phyloP scores from a whole-genome alignment of 2,113 vertebrate species.

The Genyomyrus donnyi region DNA sequence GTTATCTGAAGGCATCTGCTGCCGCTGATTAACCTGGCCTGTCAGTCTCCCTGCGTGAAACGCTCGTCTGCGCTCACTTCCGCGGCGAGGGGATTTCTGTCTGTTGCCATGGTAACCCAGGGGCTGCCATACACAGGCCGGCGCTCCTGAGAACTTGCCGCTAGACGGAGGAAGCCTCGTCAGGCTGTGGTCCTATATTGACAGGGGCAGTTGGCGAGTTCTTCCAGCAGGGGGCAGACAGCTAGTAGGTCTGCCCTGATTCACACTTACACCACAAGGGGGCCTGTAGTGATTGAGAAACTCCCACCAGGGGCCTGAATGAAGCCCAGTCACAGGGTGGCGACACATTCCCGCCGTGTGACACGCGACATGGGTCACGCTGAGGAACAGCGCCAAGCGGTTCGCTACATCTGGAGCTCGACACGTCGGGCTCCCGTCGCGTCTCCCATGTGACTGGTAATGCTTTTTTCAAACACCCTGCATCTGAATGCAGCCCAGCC shows the following conservation, averaged over 20 bases:
- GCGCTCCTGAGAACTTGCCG: neutral
- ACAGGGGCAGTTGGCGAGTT: neutral
- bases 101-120: conserved; percentile 21
- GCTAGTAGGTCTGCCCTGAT: neutral
- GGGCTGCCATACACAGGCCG: neutral
- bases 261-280: neutral
- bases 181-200: neutral
- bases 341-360: neutral
- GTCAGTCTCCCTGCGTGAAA: conserved; percentile 1
- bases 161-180: neutral
- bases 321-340: neutral
- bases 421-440: neutral
- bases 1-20: neutral
- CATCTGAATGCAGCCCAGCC: neutral
- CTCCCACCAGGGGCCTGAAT: neutral
- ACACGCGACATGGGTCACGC: neutral
- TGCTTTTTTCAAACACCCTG: neutral
- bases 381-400: neutral
- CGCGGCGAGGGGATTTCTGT: conserved; percentile 11
- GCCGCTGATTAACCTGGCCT: neutral
- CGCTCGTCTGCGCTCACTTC: conserved; percentile 4
- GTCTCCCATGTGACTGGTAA: neutral
- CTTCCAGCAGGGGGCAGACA: conserved; percentile 2
- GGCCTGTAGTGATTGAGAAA: neutral
- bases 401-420: neutral